Conservation (phyloP, 2,113 vertebrate genomes). For the Hydrochoerus hydrochaeris region DNA sequence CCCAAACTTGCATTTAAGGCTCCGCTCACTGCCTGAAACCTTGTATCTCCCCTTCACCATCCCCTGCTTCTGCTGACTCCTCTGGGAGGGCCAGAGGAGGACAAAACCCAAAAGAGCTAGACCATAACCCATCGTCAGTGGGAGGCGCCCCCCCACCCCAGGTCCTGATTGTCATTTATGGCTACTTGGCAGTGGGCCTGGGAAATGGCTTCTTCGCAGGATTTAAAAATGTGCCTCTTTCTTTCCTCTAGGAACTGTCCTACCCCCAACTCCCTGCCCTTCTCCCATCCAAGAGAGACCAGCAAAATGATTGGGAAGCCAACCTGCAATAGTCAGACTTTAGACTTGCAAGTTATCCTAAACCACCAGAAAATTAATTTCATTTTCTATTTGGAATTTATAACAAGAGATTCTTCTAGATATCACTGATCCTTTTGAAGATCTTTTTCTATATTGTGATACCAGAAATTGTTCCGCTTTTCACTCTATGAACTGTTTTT, state of each 20-base stretch:
- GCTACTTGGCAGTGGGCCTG: background rate
- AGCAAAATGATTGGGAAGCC: slow-evolving; percentile 81
- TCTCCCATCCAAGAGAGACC: slow-evolving; percentile 68
- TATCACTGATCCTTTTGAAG: slow-evolving; percentile 76
- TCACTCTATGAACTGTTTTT: slow-evolving; percentile 84
- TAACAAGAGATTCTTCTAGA: slow-evolving; percentile 83
- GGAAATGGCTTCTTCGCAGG: background rate
- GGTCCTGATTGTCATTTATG: background rate
- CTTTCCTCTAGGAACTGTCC: slow-evolving; percentile 68
- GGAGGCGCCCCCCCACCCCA: background rate
- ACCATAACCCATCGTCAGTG: background rate
- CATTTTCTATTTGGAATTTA: slow-evolving; percentile 82
- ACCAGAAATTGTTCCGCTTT: slow-evolving; percentile 83
- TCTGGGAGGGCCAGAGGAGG: background rate
- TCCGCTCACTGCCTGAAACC: background rate
- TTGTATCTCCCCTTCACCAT: background rate
- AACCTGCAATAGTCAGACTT: slow-evolving; percentile 83
- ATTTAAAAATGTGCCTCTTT: slow-evolving; percentile 49
- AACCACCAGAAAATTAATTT: slow-evolving; percentile 80
- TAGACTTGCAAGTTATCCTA: slow-evolving; percentile 78
- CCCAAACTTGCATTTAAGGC: background rate
- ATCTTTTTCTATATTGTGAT: slow-evolving; percentile 83
- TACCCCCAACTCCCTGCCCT: slow-evolving; percentile 21
- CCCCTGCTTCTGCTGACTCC: background rate
- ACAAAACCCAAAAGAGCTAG: background rate